Evolutionary conservation across 2,113 vertebrate species (phyloP).

Genomic region (Tachuris rubrigastra): DNA sequence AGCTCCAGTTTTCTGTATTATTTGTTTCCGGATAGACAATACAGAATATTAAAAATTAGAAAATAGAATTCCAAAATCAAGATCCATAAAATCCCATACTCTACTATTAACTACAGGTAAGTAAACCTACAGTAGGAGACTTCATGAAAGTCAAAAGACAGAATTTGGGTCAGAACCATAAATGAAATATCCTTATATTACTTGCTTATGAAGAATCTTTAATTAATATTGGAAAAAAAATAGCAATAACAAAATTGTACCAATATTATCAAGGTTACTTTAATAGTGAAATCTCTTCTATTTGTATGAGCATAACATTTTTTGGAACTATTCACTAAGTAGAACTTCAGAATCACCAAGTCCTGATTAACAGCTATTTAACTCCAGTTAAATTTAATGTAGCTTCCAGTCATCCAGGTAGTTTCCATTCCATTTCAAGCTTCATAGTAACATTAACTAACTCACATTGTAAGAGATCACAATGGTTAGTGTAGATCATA

Average conservation of each 20-base stretch:
- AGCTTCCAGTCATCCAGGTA: neutral
- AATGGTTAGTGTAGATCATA: neutral
- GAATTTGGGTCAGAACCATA: neutral
- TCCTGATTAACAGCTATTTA: constrained; percentile 8
- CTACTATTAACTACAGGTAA: neutral
- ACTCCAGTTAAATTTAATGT: neutral
- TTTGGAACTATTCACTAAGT: neutral
- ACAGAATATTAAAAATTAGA: neutral
- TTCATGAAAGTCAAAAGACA: neutral
- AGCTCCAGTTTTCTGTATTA: neutral
- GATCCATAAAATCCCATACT: neutral
- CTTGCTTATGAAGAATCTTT: neutral
- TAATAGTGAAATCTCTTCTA: neutral
- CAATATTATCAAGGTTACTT: neutral
- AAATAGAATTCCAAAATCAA: neutral
- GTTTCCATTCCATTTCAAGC: neutral
- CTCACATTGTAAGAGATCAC: neutral
- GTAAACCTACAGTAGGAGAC: neutral
- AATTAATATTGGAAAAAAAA: neutral
- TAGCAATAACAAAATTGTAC: neutral
- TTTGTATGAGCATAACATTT: neutral
- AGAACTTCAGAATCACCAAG: neutral
- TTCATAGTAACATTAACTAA: neutral
- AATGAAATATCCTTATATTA: neutral
- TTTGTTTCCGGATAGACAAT: neutral